These are phyloP conservation scores for Thymallus thymallus DNA, from an alignment of 2,113 vertebrate species.

Conservation along the genomic window DNA sequence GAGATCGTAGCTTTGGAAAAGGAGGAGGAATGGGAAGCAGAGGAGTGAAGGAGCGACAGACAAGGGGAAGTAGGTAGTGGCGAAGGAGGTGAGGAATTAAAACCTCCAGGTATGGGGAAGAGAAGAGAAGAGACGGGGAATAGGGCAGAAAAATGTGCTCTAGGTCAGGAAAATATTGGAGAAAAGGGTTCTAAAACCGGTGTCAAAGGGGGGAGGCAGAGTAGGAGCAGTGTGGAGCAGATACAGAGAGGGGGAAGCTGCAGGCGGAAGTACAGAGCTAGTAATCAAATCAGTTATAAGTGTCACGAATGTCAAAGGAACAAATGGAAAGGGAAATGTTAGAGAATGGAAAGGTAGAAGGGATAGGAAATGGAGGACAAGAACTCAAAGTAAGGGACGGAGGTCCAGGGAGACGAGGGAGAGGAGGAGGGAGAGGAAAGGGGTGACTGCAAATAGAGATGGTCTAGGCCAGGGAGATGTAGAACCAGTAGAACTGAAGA, in stretches of 20 bases:
- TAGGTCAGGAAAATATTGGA: not conserved
- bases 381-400: not conserved
- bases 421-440: not conserved
- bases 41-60: not conserved
- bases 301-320: too few relatives aligned
- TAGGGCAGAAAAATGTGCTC: not conserved
- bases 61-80: not conserved
- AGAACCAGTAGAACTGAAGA: not conserved
- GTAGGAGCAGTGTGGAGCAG: too few relatives aligned
- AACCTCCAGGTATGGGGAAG: not conserved
- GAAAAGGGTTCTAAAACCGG: not conserved
- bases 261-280: too few relatives aligned
- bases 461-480: not conserved
- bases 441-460: not conserved
- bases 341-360: not conserved
- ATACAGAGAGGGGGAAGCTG: slow-evolving; percentile 2
- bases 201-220: not conserved
- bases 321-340: not conserved
- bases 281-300: too few relatives aligned
- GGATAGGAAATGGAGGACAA: not conserved
- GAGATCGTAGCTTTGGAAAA: not conserved
- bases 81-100: not conserved
- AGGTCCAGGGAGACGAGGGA: not conserved
- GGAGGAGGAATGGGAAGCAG: not conserved
- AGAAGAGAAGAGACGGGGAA: not conserved